Percentiles rank a stretch among this genome's conserved stretches.
phyloP scores from a whole-genome alignment of 2,113 vertebrate genomes.

The Oreochromis spilurus region DNA sequence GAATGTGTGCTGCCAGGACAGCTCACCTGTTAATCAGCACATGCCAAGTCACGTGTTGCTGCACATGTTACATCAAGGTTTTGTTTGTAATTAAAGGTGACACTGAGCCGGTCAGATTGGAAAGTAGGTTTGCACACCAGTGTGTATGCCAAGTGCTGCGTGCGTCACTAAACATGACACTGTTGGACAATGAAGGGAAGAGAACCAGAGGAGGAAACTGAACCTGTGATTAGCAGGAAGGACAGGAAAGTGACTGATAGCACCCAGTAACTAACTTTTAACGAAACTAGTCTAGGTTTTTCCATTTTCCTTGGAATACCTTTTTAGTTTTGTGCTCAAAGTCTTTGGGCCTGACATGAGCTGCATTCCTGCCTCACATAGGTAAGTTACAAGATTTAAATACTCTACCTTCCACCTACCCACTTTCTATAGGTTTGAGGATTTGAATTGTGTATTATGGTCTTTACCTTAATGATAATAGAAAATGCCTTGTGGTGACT shows the following conservation, averaged over 20 bases:
- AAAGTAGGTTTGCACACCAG: neutral
- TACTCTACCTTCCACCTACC: neutral
- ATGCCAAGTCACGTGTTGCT: neutral
- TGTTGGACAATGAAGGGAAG: neutral
- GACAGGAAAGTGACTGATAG: neutral
- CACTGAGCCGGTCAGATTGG: constrained; percentile 32
- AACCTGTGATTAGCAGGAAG: neutral
- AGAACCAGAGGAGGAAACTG: neutral
- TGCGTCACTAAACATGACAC: constrained; percentile 15
- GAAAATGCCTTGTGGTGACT: fast-evolving
- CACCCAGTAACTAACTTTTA: neutral
- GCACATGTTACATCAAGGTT: constrained; percentile 20
- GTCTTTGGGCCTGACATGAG: constrained; percentile 13
- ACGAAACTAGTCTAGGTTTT: neutral
- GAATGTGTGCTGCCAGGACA: neutral
- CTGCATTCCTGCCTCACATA: constrained; percentile 43
- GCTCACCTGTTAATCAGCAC: neutral
- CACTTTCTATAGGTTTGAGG: neutral
- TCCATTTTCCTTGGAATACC: neutral
- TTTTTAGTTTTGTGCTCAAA: neutral
- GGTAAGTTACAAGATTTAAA: constrained; percentile 17
- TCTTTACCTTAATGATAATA: neutral
- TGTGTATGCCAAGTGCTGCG: neutral
- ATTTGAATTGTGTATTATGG: neutral
- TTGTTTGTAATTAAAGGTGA: constrained; percentile 32